phyloP scores from a whole-genome alignment of 2,797 vertebrate species.

The Myotis planiceps region DNA sequence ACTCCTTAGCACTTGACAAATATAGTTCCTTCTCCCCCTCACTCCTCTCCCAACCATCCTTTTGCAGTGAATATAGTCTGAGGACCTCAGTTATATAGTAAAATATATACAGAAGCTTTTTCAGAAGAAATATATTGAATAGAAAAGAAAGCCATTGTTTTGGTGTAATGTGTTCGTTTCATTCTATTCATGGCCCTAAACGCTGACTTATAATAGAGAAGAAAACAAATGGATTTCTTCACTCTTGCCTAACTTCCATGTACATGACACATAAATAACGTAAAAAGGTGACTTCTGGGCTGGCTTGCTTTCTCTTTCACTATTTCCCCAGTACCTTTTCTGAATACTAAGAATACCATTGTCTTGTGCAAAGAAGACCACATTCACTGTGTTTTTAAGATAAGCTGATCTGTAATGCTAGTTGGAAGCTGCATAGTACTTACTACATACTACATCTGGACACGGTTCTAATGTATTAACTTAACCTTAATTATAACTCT shows the following conservation, averaged over 20 bases:
- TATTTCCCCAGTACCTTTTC: neutral
- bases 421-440: neutral
- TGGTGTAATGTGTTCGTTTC: neutral
- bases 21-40: neutral
- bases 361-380: conserved; percentile 2
- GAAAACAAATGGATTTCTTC: conserved; percentile 55
- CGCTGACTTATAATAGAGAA: neutral
- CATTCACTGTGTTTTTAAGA: neutral
- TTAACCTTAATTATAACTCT: neutral
- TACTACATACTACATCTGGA: neutral
- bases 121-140: neutral
- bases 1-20: neutral
- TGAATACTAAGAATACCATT: conserved; percentile 7
- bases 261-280: conserved; percentile 55
- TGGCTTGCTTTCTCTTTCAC: neutral
- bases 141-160: neutral
- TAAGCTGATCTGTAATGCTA: neutral
- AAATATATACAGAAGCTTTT: neutral
- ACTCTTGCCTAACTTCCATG: conserved; percentile 31
- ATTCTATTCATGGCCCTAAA: conserved; percentile 20
- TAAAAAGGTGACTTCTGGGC: conserved; percentile 34
- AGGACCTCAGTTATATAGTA: neutral
- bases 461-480: neutral
- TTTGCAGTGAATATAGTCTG: neutral
- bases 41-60: neutral